Percentiles rank a stretch among this genome's conserved stretches.
Evolutionary conservation across 2,113 vertebrate species (phyloP).

Genomic region (Caranx ignobilis): DNA sequence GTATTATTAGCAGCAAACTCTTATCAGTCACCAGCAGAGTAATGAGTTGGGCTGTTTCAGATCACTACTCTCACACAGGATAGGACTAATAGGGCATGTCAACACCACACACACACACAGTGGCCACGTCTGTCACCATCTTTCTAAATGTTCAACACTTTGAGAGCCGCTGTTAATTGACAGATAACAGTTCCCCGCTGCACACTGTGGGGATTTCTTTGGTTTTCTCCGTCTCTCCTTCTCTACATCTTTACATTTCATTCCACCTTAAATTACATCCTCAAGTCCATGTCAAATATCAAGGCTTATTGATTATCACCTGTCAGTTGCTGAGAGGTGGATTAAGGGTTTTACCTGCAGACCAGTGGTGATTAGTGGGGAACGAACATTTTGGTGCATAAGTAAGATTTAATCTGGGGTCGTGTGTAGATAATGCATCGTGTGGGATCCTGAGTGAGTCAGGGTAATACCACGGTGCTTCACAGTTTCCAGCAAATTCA

Average conservation of each 20-base stretch:
- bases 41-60: conserved; percentile 78
- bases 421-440: not conserved
- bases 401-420: conserved; percentile 2
- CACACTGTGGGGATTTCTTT: too few species aligned
- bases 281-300: not conserved
- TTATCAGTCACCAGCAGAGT: conserved; percentile 80
- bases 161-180: conserved; percentile 72
- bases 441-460: conserved; percentile 23
- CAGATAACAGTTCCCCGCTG: conserved; percentile 57
- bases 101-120: conserved; percentile 64
- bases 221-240: not conserved
- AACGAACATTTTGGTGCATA: not conserved
- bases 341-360: not conserved
- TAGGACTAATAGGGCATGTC: conserved; percentile 78
- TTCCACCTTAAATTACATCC: not conserved
- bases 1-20: conserved; percentile 77
- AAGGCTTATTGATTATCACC: not conserved
- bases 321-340: not conserved
- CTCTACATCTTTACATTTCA: not conserved
- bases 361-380: not conserved
- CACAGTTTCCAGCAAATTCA: conserved; percentile 34
- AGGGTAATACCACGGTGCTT: conserved; percentile 20
- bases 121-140: conserved; percentile 71
- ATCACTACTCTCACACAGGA: conserved; percentile 75
- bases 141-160: conserved; percentile 62